Evolutionary conservation across 2,113 vertebrate species (phyloP), one percentile per base, ranked within the genome.

Genomic region (Tricholaema leucomelas): DNA sequence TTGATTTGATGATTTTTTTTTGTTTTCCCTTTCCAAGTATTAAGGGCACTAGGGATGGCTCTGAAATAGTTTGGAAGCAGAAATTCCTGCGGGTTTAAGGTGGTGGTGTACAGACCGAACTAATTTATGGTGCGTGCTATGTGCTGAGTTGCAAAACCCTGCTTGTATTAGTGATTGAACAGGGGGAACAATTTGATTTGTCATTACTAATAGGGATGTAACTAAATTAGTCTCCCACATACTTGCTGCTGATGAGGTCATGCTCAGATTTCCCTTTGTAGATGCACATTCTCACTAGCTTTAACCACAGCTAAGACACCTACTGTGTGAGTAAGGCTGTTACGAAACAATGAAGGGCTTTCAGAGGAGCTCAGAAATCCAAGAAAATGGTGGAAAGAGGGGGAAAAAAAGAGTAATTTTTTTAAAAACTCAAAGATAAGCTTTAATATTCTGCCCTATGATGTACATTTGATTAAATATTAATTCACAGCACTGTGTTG

Each of bases 121-220:
- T 66, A 69, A 93, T 92, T 91, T 93, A 80, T 82, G 1, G 0
- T 85, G 59, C 0, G 0, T 79, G 84, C 54, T 85, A 8, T 59
- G 48, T 66, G 92, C 74, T 12, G 35, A 88, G 70, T 91, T 94
- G 92, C 89, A 95, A 94, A 94, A 59, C 46, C 74, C 82, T 73
- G 42, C 81, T 80, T 80, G 2, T 90, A 87, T 82, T 79, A 82
- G 88, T 56, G 71, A 92, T 93, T 92, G 88, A 87, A 85, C 88
- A 90, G n/a, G 64, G 94, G 74, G 88, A 93, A 94, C 86, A 84
- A 94, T 96, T 95, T 95, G 94, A 95, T 96, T 96, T 96, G 91
- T 95, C 91, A 88, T 88, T 96, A 85, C 66, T 91, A 95, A 91
- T 66, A 91, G 64, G 84, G 89, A 94, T 80, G 75, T 87, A 94